phyloP scores from a whole-genome alignment of 2,113 vertebrate species.

The Gobio gobio region DNA sequence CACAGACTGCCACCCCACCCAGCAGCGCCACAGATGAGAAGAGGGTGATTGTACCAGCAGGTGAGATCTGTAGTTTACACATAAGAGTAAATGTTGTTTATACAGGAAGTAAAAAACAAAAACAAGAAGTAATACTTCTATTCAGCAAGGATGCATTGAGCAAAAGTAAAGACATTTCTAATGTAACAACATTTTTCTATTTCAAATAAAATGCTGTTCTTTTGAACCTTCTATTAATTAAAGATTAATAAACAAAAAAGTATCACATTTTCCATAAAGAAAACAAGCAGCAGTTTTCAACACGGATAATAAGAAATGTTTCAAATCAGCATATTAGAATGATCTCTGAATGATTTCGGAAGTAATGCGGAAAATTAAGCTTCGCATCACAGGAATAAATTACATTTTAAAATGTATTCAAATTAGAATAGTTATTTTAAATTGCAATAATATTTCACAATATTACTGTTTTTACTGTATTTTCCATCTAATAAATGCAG shows the following conservation, averaged over 20 bases:
- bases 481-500: too few relatives aligned
- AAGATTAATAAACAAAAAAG: background rate
- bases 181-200: background rate
- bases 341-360: too few relatives aligned
- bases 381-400: background rate
- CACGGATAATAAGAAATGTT: background rate
- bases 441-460: too few relatives aligned
- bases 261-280: background rate
- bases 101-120: background rate
- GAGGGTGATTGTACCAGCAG: conserved; percentile 85
- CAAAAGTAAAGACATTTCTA: background rate
- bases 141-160: background rate
- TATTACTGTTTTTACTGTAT: too few relatives aligned
- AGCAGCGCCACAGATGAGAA: conserved; percentile 79
- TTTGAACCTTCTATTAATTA: background rate
- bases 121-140: background rate
- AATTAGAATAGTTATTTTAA: too few relatives aligned
- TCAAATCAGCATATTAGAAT: background rate
- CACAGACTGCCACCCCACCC: conserved; percentile 65
- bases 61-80: conserved; percentile 61
- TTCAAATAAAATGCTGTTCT: background rate
- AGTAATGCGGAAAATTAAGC: background rate
- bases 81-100: background rate
- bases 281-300: background rate
- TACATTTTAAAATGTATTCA: background rate